Evolutionary conservation across 2,888 invertebrate species (phyloP).

Genomic region (Vanessa cardui): DNA sequence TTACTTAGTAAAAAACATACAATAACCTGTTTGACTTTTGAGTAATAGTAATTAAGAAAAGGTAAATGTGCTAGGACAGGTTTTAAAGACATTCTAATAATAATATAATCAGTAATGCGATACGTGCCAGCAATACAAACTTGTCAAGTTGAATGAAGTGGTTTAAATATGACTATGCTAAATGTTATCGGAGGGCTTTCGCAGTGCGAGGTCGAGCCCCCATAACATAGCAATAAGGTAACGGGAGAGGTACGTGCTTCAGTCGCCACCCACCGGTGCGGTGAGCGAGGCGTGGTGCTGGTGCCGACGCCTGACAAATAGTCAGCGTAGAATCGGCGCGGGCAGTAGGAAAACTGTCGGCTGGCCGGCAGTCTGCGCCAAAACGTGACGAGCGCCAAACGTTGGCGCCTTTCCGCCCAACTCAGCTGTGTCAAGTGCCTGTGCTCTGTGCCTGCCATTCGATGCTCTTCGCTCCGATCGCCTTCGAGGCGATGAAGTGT

Average conservation of each 20-base stretch:
- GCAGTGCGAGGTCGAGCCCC: constrained; percentile 73
- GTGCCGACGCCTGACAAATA: constrained; percentile 74
- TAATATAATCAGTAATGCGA: constrained; percentile 5
- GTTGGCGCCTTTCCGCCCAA: constrained; percentile 58
- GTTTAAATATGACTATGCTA: constrained; percentile 36
- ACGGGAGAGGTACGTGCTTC: constrained; percentile 76
- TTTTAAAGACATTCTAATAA: neutral
- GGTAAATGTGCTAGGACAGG: no score
- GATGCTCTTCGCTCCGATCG: constrained; percentile 81
- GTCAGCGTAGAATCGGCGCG: constrained; percentile 73
- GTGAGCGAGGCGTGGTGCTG: constrained; percentile 75
- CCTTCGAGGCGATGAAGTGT: constrained; percentile 82
- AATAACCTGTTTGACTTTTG: no score
- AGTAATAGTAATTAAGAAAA: no score
- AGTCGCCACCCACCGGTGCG: constrained; percentile 77
- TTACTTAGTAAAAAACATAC: no score
- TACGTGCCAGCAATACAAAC: constrained; percentile 8
- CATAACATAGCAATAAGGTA: constrained; percentile 79
- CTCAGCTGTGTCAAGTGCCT: constrained; percentile 61
- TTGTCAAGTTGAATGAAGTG: constrained; percentile 22
- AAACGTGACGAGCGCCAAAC: constrained; percentile 67
- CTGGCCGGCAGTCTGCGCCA: constrained; percentile 73
- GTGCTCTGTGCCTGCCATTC: constrained; percentile 70
- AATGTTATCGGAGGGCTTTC: constrained; percentile 60
- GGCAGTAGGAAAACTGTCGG: constrained; percentile 59